Conservation (phyloP, 2,113 vertebrate genomes). For the Tragelaphus buxtoni region DNA sequence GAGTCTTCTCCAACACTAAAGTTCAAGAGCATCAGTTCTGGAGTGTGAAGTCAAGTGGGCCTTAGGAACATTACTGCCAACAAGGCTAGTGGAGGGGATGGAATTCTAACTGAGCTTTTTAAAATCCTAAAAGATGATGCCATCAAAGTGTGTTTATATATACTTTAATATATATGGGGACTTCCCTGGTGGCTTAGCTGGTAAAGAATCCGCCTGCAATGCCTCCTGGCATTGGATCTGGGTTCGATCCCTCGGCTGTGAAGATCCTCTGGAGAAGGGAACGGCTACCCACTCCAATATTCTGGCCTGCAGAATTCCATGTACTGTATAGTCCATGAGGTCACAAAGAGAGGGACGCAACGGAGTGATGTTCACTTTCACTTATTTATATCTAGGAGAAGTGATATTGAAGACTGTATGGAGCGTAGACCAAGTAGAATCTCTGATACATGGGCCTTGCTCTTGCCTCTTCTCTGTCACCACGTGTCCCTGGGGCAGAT, state of each 20-base stretch:
- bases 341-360: neutral
- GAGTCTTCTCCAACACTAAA: neutral
- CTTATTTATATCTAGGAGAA: neutral
- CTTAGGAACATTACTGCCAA: neutral
- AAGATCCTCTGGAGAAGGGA: neutral
- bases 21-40: neutral
- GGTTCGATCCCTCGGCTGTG: accelerated
- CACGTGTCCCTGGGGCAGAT: neutral
- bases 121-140: neutral
- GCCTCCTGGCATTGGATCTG: neutral
- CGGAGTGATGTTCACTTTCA: neutral
- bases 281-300: neutral
- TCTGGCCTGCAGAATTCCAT: neutral
- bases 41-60: neutral
- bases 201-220: neutral
- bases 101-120: neutral
- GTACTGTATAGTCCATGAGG: neutral
- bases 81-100: neutral
- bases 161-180: neutral
- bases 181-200: neutral
- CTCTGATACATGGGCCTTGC: neutral
- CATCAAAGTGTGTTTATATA: neutral
- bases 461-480: neutral
- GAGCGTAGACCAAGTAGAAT: neutral
- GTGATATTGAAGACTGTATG: neutral